A percentile compares a stretch with the other conserved stretches of the same genome.
These are phyloP conservation scores for Agapornis canus DNA, from an alignment of 2,797 vertebrate genomes.

Conservation along the genomic window DNA sequence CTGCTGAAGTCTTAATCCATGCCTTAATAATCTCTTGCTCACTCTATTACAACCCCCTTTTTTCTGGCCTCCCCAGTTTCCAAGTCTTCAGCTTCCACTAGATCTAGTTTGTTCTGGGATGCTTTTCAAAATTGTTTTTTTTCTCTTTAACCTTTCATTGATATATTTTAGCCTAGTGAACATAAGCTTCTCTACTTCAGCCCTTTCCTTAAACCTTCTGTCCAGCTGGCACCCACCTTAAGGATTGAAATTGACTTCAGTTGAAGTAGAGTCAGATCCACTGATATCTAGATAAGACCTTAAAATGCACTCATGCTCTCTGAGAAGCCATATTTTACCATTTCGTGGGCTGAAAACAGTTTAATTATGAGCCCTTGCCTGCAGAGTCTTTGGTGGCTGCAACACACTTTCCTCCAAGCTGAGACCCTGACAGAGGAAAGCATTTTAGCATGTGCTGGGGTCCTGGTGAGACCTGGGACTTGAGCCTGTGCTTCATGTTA, in stretches of 20 bases:
- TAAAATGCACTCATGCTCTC: background rate
- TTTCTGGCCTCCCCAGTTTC: constrained; percentile 43
- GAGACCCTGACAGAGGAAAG: background rate
- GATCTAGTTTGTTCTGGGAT: constrained; percentile 27
- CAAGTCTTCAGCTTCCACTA: constrained; percentile 35
- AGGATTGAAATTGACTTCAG: background rate
- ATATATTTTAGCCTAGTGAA: background rate
- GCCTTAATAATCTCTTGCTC: constrained; percentile 60
- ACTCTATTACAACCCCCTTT: constrained; percentile 47
- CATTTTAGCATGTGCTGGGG: background rate
- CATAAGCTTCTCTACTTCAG: background rate
- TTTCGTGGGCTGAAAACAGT: background rate
- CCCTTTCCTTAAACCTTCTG: background rate
- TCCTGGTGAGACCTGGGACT: background rate
- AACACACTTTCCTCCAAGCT: background rate
- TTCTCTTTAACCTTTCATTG: constrained; percentile 15
- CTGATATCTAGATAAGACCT: background rate
- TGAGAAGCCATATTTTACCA: background rate
- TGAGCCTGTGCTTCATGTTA: background rate
- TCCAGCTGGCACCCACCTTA: background rate
- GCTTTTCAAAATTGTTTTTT: constrained; percentile 28
- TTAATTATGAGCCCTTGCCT: background rate
- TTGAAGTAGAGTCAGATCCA: background rate
- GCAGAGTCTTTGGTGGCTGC: background rate
- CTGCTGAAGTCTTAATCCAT: constrained; percentile 59